Evolutionary conservation across 2,113 vertebrate genomes (phyloP).

Genomic region (Prolemur simus): DNA sequence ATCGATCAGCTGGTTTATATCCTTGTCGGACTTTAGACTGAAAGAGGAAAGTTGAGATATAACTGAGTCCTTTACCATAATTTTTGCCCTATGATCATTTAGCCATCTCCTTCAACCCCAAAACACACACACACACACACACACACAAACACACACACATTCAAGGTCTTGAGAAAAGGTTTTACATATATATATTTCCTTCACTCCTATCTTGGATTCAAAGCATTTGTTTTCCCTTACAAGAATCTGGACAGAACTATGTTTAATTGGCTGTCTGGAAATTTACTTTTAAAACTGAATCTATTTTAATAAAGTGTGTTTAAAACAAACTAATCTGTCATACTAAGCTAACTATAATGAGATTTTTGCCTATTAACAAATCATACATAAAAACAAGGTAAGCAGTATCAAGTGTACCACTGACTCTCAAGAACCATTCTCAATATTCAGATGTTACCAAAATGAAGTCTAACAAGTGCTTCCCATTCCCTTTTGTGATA

Average conservation of each 20-base stretch:
- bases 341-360: neutral
- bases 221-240: neutral
- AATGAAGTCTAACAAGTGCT: constrained; percentile 6
- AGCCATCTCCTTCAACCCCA: constrained; percentile 9
- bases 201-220: neutral
- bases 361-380: neutral
- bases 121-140: neutral
- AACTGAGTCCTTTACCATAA: neutral
- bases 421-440: neutral
- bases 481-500: constrained; percentile 4
- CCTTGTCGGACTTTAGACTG: neutral
- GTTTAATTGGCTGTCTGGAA: neutral
- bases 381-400: constrained; percentile 1
- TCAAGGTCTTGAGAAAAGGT: neutral
- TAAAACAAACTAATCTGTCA: constrained; percentile 9
- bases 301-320: constrained; percentile 37
- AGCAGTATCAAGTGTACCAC: neutral
- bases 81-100: neutral
- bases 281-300: constrained; percentile 23
- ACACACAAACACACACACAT: neutral
- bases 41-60: neutral
- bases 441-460: neutral
- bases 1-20: neutral
- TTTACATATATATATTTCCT: neutral
- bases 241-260: neutral